These are phyloP conservation scores for Eubasilissa regina DNA, from an alignment of 1,140 invertebrate species.

Conservation along the genomic window DNA sequence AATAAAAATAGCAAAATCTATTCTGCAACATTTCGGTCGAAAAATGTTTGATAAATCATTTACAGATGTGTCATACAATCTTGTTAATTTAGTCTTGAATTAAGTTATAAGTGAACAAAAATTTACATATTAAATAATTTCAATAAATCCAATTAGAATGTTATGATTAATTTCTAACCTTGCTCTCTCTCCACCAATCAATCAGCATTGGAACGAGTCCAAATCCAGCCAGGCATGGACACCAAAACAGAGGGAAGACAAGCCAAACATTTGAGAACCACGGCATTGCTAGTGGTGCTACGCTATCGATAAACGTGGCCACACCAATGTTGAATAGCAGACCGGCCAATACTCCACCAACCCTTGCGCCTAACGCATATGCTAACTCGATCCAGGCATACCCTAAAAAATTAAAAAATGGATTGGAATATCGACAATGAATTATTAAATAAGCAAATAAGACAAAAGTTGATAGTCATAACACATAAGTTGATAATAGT, in stretches of 20 bases:
- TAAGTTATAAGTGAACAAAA: background rate
- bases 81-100: background rate
- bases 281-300: slow-evolving; percentile 53
- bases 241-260: slow-evolving; percentile 57
- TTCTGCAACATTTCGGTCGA: no score
- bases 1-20: no score
- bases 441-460: background rate
- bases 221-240: slow-evolving; percentile 46
- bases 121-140: background rate
- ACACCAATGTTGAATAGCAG: slow-evolving; percentile 14
- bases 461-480: no score
- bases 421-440: background rate
- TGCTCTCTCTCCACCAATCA: slow-evolving; percentile 50
- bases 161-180: slow-evolving; percentile 28
- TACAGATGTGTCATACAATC: background rate
- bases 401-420: slow-evolving; percentile 16
- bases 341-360: slow-evolving; percentile 43
- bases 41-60: background rate
- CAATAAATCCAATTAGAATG: background rate
- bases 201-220: slow-evolving; percentile 45
- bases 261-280: slow-evolving; percentile 56
- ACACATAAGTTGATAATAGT: background rate
- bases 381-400: slow-evolving; percentile 44
- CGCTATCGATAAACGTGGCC: slow-evolving; percentile 42
- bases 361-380: slow-evolving; percentile 29